Base-by-base conservation (phyloP, 1,140 invertebrate genomes). In the Pseudobourletiella spinata region DNA sequence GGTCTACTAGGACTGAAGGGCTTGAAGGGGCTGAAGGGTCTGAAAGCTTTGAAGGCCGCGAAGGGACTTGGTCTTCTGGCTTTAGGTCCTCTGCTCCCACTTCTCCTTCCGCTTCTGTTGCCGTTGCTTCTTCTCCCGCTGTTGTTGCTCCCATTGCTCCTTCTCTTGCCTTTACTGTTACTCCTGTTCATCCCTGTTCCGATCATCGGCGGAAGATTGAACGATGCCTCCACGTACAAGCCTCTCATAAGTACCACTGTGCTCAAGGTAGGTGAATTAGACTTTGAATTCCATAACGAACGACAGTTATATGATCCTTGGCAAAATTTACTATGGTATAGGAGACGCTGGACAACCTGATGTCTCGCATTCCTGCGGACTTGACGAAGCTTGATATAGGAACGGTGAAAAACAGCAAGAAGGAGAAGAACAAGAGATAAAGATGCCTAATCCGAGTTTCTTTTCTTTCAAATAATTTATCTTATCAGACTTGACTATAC, bases 151-250 rank as follows among this genome's bases (percentile, higher is more conserved):
- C 25, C 43, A 25, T 25, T 59, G 11, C 42, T 28, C 18, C 39
- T 59, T 11, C 59, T 61, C 51, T 35, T 44, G 16, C 59, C 25
- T 11, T 25, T 59, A 11, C 42, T 59, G 16, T n/a, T 39, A 8
- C 39, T 61, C 26, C 51, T 61, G 6, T 50, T 63, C 39, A 50
- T 63, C 26, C 61, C 61, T 8, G 28, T 63, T 25, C 61, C 61
- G n/a, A 54, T 63, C 32, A 55, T 63, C 30, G 48, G 50, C 11
- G n/a, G n/a, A n/a, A n/a, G n/a, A n/a, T n/a, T n/a, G n/a, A n/a
- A n/a, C n/a, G n/a, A n/a, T n/a, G n/a, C n/a, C n/a, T n/a, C n/a
- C n/a, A n/a, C n/a, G n/a, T n/a, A n/a, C n/a, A n/a, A n/a, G n/a
- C n/a, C n/a, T n/a, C n/a, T n/a, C n/a, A n/a, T n/a, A n/a, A n/a